Base-by-base conservation (phyloP, 2,113 vertebrate species). In the Stictonetta naevosa region DNA sequence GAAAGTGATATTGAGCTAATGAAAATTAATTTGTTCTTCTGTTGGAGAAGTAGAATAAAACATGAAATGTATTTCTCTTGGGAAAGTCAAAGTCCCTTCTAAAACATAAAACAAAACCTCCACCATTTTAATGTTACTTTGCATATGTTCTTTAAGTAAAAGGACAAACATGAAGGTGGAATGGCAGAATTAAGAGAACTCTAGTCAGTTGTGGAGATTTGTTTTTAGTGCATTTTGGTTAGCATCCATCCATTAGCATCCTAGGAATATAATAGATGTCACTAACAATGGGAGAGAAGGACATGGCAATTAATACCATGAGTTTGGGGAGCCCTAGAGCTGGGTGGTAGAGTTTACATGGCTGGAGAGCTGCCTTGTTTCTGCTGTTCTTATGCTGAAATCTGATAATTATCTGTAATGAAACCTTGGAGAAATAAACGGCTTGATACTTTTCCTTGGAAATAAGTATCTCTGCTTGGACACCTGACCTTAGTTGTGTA, bases 241-340 rank as follows among this genome's bases (percentile, higher is more conserved):
- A 48, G 25, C 52, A 26, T 83, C 16, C 25, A 63, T 63, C 34
- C n/a, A 63, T 63, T 16, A 25, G 10, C 13, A 46, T 48, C n/a
- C 19, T 20, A 25, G 40, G 28, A 16, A 60, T 7, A 42, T 50
- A 81, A 23, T 3, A 0, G 0, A 60, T 17, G 22, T 80, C 31
- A 31, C 19, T 25, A 55, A 0, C 0, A 0, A 31, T 34, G 38
- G 25, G 10, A 73, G 10, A 73, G 38, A 20, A 3, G 44, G 64
- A 60, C 3, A 3, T 2, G 3, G n/a, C 56, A 71, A 58, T 8
- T 7, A 22, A 3, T 15, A 4, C 18, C 2, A 17, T 36, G 42
- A 88, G 13, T 25, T 8, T 28, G 15, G 23, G 18, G 2, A 62
- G 11, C 13, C 44, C 13, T 28, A 48, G 33, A 62, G 56, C 25